Conservation (phyloP, 2,113 vertebrate species). For the Pyrgilauda ruficollis region DNA sequence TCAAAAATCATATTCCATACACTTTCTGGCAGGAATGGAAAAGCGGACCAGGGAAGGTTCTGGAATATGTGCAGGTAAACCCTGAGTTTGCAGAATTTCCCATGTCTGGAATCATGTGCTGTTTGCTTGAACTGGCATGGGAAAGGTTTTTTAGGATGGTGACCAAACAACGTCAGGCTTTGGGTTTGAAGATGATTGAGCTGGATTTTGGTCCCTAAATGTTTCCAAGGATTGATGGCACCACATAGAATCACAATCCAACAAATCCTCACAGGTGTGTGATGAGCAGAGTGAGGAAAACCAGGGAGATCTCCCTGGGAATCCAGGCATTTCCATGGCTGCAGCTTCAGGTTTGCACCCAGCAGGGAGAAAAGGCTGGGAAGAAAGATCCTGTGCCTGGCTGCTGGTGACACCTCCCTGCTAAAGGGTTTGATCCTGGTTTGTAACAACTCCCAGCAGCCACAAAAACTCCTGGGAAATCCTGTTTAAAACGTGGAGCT, state of each 20-base stretch:
- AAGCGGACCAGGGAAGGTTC: background rate
- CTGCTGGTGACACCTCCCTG: background rate
- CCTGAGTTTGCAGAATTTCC: background rate
- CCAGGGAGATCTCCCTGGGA: fast-evolving
- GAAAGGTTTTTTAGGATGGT: background rate
- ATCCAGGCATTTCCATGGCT: background rate
- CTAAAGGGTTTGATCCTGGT: background rate
- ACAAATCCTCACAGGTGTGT: fast-evolving
- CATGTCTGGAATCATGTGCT: background rate
- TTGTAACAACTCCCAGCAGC: background rate
- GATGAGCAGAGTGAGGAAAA: background rate
- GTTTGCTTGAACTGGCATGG: background rate
- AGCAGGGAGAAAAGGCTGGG: background rate
- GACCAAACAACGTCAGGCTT: background rate
- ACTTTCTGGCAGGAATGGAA: background rate
- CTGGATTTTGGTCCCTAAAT: background rate
- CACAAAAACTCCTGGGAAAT: background rate
- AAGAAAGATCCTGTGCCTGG: background rate
- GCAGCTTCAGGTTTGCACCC: background rate
- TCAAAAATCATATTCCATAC: background rate
- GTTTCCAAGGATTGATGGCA: background rate
- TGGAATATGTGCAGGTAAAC: background rate
- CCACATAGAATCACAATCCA: background rate
- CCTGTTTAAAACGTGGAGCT: background rate
- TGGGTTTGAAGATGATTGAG: background rate